Evolutionary conservation across 2,888 invertebrate species (phyloP), one percentile per base, ranked within the genome.

Genomic region (Hemaris fuciformis): DNA sequence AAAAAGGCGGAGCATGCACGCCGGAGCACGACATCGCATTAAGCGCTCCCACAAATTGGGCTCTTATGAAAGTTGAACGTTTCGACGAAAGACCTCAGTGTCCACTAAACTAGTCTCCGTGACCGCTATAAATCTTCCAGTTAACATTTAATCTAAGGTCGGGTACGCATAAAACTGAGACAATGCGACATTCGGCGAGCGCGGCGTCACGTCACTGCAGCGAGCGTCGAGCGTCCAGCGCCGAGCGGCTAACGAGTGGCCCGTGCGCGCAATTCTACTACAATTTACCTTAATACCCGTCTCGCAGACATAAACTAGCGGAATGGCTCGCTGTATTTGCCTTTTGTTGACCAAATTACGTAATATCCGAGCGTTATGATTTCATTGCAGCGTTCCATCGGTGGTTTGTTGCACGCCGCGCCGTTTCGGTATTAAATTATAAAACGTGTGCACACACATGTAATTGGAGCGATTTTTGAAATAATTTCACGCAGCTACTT

Each of bases 1-100:
- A 91, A 91, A 91, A 89, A 90, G 89, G 89, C 89, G 89, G 89
- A 81, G 87, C 89, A 86, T 85, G 85, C 85, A 85, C 85, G 85
- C 77, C 72, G 76, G 79, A 71, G 83, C 89, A 89, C 88, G 89
- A 88, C 88, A 84, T 77, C 78, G 80, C 89, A 87, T 86, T 85
- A 88, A 86, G 81, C 76, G 80, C 81, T 80, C 80, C 77, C 84
- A 89, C 90, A 90, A 91, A 89, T 90, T 89, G 88, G 88, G 80
- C 87, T 86, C 85, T 85, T 85, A 88, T 85, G 88, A 89, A 87
- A 88, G 83, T 84, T 85, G 85, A 89, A 88, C 83, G 84, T 87
- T 91, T 89, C 89, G 80, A 73, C 83, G 89, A 91, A 57, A 87
- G 79, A 79, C 75, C 81, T 76, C 79, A 72, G 72, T 80, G 83